Evolutionary conservation across 2,888 invertebrate genomes (phyloP), one percentile per base, ranked within the genome.

Genomic region (Eupithecia subfuscata): DNA sequence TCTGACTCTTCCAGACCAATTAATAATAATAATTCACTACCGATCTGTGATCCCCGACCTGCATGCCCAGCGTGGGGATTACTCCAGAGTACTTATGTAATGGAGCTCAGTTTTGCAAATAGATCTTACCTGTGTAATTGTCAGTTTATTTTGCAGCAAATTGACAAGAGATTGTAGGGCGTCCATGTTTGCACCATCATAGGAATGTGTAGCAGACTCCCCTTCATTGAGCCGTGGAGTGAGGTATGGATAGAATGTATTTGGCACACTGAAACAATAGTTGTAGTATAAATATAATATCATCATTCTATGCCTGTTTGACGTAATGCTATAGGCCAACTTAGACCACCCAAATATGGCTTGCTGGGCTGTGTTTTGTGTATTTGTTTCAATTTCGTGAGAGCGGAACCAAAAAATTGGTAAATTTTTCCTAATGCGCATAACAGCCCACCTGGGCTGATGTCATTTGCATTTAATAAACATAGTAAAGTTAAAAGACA

Each of bases 181-280:
- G 81, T 97, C 96, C 96, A 98, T 97, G 87, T 98, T 97, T 82
- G 96, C 96, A 16, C 96, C 96, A 81, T 97, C 96, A 89, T 95
- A 97, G 71, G 95, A 94, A 76, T 95, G 90, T 70, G 92, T 89
- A 69, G 95, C 92, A 22, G 87, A 88, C 77, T 95, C 91, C 2
- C 91, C 93, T 70, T 95, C 91, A 56, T 94, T 94, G 70, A 96
- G 87, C 9, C 95, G 92, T 4, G 96, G 96, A 69, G 97, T 95
- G 45, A 99, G 91, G 84, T 97, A 96, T 72, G 95, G 95, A 85
- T 97, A 98, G 88, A 97, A 97, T 74, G 94, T 95, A 34, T 95
- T 93, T n/a, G 98, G 98, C 82, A 98, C 96, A 88, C 97, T 97
- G 85, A 68, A 91, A 91, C 37, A 72, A 48, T 6, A 48, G n/a